Percentiles rank a stretch among this genome's conserved stretches.
Conservation (phyloP, 2,888 invertebrate genomes). For the Nephrocerus scutellatus region DNA sequence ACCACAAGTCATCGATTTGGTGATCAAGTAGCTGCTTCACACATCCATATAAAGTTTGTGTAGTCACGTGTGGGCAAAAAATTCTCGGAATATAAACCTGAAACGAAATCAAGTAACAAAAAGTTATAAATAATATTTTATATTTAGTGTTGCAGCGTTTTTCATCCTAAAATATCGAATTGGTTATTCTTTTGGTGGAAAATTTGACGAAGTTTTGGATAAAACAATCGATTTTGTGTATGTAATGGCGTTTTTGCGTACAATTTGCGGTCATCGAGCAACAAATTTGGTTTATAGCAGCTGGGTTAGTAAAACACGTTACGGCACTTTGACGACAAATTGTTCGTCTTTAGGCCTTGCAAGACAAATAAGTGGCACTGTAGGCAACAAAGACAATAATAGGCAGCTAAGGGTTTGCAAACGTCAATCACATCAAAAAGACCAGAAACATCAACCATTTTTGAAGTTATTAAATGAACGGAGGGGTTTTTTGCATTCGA, state of each 20-base stretch:
- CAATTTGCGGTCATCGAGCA: constrained; percentile 41
- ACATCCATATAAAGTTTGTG: no score
- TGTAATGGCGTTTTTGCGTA: constrained; percentile 49
- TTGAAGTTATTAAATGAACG: neutral
- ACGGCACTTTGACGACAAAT: constrained; percentile 9
- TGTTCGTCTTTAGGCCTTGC: constrained; percentile 10
- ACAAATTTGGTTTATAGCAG: constrained; percentile 35
- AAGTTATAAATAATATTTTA: no score
- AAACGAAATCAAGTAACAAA: no score
- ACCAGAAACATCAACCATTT: constrained; percentile 7
- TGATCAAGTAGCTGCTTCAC: no score
- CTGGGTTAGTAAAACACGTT: constrained; percentile 9
- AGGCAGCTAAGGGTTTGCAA: constrained; percentile 7
- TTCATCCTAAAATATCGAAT: no score
- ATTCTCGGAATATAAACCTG: no score
- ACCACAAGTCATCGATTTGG: no score
- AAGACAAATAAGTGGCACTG: constrained; percentile 16
- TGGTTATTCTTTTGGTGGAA: no score
- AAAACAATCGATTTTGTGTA: no score
- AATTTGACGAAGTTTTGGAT: no score
- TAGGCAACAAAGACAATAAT: constrained; percentile 14
- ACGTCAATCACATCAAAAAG: constrained; percentile 12
- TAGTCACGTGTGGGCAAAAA: no score
- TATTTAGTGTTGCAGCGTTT: no score
- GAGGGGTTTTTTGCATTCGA: neutral